These are phyloP conservation scores for Sebastes hopkinsi DNA, from an alignment of 2,797 vertebrate species.

Conservation along the genomic window DNA sequence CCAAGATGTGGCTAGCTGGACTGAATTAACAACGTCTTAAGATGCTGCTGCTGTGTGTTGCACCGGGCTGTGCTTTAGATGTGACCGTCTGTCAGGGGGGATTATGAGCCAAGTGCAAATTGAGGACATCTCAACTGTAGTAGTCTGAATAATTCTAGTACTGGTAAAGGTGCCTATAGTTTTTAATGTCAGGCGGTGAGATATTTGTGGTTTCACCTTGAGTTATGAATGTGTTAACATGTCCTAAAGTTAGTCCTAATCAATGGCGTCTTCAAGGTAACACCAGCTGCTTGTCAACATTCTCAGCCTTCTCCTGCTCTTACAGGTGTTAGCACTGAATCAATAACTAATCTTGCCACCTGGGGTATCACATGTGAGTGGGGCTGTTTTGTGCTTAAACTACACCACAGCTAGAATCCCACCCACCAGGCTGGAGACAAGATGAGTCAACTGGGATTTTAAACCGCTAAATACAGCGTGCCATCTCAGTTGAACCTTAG, in stretches of 20 bases:
- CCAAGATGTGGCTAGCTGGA: conserved; percentile 30
- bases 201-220: conserved; percentile 8
- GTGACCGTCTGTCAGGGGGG: conserved; percentile 17
- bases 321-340: conserved; percentile 18
- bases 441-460: conserved; percentile 44
- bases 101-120: conserved; percentile 27
- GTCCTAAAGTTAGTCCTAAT: background rate
- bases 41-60: conserved; percentile 14
- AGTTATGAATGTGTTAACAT: conserved; percentile 16
- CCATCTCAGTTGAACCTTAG: conserved; percentile 30
- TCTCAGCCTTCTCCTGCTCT: background rate
- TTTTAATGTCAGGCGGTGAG: background rate
- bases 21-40: conserved; percentile 37
- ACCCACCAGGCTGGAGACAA: background rate
- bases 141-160: background rate
- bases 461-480: conserved; percentile 4
- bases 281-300: conserved; percentile 15
- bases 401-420: background rate
- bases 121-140: conserved; percentile 16
- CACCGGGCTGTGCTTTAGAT: conserved; percentile 6
- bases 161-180: background rate
- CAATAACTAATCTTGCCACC: background rate
- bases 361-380: background rate
- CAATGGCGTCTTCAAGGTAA: conserved; percentile 5
- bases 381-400: background rate